A percentile compares a stretch with the other conserved stretches of the same genome.
phyloP scores from a whole-genome alignment of 2,113 vertebrate genomes.

The Brachyhypopomus gauderio region DNA sequence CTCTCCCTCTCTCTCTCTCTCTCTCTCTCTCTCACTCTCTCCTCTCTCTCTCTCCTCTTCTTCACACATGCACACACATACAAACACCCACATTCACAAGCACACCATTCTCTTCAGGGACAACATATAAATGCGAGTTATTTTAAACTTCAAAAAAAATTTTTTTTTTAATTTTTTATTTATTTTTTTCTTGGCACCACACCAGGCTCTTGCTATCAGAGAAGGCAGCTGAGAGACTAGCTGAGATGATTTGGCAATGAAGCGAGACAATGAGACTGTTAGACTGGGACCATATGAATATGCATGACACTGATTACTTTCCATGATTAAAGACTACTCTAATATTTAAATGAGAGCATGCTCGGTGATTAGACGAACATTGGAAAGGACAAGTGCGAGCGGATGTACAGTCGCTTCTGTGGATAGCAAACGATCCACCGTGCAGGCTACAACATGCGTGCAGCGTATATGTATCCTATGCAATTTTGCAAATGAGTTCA shows the following conservation, averaged over 20 bases:
- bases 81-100: constrained; percentile 44
- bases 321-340: constrained; percentile 99
- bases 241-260: constrained; percentile 96
- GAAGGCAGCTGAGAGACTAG: constrained; percentile 87
- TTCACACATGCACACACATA: constrained; percentile 34
- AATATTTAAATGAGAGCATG: constrained; percentile 99
- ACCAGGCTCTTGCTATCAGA: constrained; percentile 71
- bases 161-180: constrained; percentile 55
- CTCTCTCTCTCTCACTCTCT: constrained; percentile 47
- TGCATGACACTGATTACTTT: constrained; percentile 99
- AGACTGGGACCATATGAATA: constrained; percentile 98
- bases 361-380: constrained; percentile 94
- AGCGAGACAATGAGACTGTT: constrained; percentile 98
- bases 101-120: constrained; percentile 43
- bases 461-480: not conserved
- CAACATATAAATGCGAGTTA: constrained; percentile 76
- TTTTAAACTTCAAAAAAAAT: constrained; percentile 84
- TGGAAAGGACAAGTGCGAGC: constrained; percentile 51
- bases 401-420: constrained; percentile 26
- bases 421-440: constrained; percentile 10
- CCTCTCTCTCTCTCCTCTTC: not conserved
- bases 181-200: constrained; percentile 71
- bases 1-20: constrained; percentile 35
- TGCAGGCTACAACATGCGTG: not conserved
- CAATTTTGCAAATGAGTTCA: constrained; percentile 17